These are phyloP conservation scores for Pycnomerus fuliginosus DNA, from an alignment of 2,888 invertebrate species.

Conservation along the genomic window DNA sequence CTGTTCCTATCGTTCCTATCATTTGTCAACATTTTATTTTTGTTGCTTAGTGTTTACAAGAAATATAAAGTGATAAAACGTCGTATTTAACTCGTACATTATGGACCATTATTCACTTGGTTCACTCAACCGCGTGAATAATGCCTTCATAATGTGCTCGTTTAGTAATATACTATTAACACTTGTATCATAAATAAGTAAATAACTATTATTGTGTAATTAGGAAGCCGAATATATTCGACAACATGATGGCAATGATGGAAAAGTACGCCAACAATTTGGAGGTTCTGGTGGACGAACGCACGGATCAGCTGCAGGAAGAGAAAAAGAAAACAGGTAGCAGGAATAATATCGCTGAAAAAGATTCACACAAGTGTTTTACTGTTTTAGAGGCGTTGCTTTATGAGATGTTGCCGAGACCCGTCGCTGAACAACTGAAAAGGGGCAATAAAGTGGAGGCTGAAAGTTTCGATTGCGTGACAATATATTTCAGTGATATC, in stretches of 20 bases:
- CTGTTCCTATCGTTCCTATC: too few species aligned
- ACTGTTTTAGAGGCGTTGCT: slow-evolving; percentile 70
- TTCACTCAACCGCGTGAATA: too few species aligned
- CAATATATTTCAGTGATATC: slow-evolving; percentile 94
- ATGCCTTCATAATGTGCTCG: too few species aligned
- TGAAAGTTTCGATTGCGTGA: slow-evolving; percentile 87
- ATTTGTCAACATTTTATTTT: too few species aligned
- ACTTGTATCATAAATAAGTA: too few species aligned
- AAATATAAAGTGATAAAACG: too few species aligned
- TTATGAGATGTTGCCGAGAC: slow-evolving; percentile 84
- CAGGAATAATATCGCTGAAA: neutral
- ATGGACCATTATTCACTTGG: too few species aligned
- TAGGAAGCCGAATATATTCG: slow-evolving; percentile 94
- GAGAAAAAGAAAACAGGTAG: slow-evolving; percentile 94
- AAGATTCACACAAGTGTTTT: slow-evolving; percentile 9
- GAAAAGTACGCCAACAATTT: slow-evolving; percentile 95
- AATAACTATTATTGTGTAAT: slow-evolving; percentile 7
- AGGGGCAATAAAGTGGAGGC: slow-evolving; percentile 86
- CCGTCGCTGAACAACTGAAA: slow-evolving; percentile 91
- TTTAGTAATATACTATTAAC: too few species aligned
- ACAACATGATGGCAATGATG: slow-evolving; percentile 98
- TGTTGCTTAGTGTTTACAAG: too few species aligned
- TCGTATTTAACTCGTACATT: too few species aligned
- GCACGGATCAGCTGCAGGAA: slow-evolving; percentile 89
- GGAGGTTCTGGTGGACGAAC: slow-evolving; percentile 89